Evolutionary conservation across 1,140 invertebrate species (phyloP).

Genomic region (Diabrotica undecimpunctata): DNA sequence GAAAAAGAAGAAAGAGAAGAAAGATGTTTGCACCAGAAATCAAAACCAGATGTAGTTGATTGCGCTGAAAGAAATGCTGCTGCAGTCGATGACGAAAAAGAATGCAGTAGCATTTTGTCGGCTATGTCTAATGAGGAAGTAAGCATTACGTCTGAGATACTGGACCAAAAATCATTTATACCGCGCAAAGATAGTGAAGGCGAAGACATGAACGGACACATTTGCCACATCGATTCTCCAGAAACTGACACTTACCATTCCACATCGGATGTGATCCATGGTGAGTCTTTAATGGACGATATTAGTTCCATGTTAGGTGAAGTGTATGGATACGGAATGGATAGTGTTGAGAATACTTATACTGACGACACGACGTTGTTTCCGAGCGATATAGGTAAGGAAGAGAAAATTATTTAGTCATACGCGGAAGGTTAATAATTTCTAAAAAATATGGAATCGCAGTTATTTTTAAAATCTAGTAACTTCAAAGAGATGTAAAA

Average conservation of each 20-base stretch:
- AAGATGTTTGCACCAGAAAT: slow-evolving; percentile 19
- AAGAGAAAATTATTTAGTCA: background rate
- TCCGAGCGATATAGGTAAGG: slow-evolving; percentile 54
- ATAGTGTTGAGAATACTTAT: slow-evolving; percentile 57
- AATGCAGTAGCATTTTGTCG: slow-evolving; percentile 56
- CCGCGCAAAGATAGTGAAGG: slow-evolving; percentile 47
- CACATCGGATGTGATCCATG: slow-evolving; percentile 63
- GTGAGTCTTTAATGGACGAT: slow-evolving; percentile 72
- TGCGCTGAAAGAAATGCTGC: no score
- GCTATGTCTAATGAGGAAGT: slow-evolving; percentile 66
- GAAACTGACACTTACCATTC: slow-evolving; percentile 67
- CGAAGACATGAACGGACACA: slow-evolving; percentile 55
- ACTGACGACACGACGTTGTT: slow-evolving; percentile 64
- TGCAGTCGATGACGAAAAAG: slow-evolving; percentile 43
- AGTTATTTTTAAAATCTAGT: no score
- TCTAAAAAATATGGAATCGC: no score
- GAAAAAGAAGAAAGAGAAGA: slow-evolving; percentile 29
- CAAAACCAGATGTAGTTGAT: slow-evolving; percentile 25
- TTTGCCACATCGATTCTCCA: slow-evolving; percentile 76
- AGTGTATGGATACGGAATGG: slow-evolving; percentile 59
- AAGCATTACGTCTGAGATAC: slow-evolving; percentile 62
- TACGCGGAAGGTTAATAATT: background rate
- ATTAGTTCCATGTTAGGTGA: slow-evolving; percentile 69
- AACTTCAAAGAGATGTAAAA: no score
- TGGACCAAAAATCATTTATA: slow-evolving; percentile 53